Evolutionary conservation across 2,113 vertebrate species (phyloP), one percentile per base, ranked within the genome.

Genomic region (Hippolais icterina): DNA sequence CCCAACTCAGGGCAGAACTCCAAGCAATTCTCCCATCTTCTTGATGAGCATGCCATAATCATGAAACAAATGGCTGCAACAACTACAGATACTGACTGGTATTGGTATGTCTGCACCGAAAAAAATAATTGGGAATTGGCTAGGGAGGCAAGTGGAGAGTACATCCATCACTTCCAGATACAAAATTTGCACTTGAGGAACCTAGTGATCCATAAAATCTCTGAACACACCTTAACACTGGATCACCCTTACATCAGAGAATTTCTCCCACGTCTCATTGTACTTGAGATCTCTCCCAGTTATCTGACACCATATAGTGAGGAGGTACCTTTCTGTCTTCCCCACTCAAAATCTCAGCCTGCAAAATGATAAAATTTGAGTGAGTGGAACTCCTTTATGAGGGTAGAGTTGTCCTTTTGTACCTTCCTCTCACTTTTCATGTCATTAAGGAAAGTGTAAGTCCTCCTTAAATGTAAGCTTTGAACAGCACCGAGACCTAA

Each of bases 41-140:
- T 37, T 66, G 47, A 46, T 70, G 25, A 57, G 2, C 31, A 13
- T 44, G 22, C 6, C 28, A 28, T 29, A 42, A 15, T 44, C 16
- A 64, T 41, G 23, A 28, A 71, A 54, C 3, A 68, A 78, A 46
- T 27, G 16, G 14, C 47, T 49, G 54, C 35, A 47, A 46, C 22
- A n/a, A 18, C 46, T 18, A 29, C n/a, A n/a, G 5, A 42, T 54
- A 35, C 57, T 41, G 42, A 19, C 21, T 60, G 28, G 16, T 68
- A 5, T 19, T 41, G 9, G 5, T 15, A 41, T 39, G 15, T 11
- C 33, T 54, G 28, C 21, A 31, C 24, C 0, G 0, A 31, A 68
- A 60, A 64, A 53, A 31, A 47, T 15, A 25, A 18, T 12, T 22
- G 11, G 16, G 25, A 61, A 41, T 54, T 47, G 25, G 6, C 24